phyloP scores from a whole-genome alignment of 2,888 invertebrate genomes.

The Patella caerulea region DNA sequence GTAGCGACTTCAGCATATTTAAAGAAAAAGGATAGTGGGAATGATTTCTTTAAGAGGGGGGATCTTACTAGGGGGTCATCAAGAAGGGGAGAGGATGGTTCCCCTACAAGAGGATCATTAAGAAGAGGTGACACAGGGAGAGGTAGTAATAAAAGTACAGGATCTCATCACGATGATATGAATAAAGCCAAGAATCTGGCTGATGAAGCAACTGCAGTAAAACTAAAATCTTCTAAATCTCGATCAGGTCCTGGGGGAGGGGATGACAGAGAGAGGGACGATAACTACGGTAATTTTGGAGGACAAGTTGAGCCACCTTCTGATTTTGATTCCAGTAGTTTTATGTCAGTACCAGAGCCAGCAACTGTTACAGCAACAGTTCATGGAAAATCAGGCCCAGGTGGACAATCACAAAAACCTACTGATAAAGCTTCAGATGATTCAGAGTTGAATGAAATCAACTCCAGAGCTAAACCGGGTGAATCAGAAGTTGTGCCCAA shows the following conservation, averaged over 20 bases:
- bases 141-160: neutral
- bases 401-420: neutral
- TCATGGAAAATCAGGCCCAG: neutral
- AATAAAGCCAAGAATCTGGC: neutral
- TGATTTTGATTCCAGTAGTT: slow-evolving; percentile 2
- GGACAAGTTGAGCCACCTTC: neutral
- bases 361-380: neutral
- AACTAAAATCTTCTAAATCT: neutral
- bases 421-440: neutral
- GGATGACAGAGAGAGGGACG: neutral
- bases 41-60: neutral
- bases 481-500: slow-evolving; percentile 13
- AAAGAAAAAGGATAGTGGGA: neutral
- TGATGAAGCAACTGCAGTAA: neutral
- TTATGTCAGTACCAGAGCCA: slow-evolving; percentile 7
- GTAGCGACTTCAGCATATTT: too few relatives aligned
- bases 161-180: neutral
- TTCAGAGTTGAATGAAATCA: neutral
- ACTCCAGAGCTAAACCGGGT: neutral
- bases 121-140: neutral
- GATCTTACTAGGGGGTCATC: neutral
- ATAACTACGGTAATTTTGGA: neutral
- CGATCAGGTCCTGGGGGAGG: neutral
- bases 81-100: neutral
- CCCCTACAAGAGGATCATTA: neutral